Evolutionary conservation across 2,113 vertebrate species (phyloP).

Genomic region (Trematomus loennbergii): DNA sequence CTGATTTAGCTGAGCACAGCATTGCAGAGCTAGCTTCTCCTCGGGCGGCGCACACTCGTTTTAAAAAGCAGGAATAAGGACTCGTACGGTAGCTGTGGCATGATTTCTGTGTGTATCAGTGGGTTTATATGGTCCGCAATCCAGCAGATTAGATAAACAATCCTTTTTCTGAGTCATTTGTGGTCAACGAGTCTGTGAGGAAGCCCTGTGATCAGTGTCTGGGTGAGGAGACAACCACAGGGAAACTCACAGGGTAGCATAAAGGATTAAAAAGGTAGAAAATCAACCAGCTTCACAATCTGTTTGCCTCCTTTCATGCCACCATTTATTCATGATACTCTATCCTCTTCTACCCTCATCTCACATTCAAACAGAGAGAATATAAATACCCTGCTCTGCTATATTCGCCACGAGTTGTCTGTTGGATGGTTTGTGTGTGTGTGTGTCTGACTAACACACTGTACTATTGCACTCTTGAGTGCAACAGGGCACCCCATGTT

Average conservation of each 20-base stretch:
- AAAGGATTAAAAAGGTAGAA: slow-evolving; percentile 17
- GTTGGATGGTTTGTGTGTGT: slow-evolving; percentile 36
- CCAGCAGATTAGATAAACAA: slow-evolving; percentile 51
- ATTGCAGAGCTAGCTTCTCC: slow-evolving; percentile 28
- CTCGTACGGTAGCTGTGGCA: slow-evolving; percentile 17
- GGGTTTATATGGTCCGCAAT: slow-evolving; percentile 42
- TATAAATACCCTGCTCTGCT: slow-evolving; percentile 42
- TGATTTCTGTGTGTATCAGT: slow-evolving; percentile 29
- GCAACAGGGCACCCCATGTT: slow-evolving; percentile 69
- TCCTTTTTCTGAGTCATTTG: slow-evolving; percentile 19
- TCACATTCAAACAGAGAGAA: slow-evolving; percentile 43
- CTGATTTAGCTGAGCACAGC: slow-evolving; percentile 38
- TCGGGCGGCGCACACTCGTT: slow-evolving; percentile 32
- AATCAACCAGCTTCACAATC: slow-evolving; percentile 3
- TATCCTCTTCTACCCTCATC: background rate
- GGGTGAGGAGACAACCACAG: slow-evolving; percentile 1
- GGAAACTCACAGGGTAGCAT: background rate
- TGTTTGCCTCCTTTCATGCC: background rate
- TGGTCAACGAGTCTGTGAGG: background rate
- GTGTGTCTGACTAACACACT: slow-evolving; percentile 61
- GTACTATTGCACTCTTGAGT: slow-evolving; percentile 71
- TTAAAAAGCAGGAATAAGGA: slow-evolving; percentile 40
- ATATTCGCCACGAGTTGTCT: slow-evolving; percentile 34
- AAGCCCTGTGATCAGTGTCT: slow-evolving; percentile 9
- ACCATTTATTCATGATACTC: background rate